Percentiles rank a stretch among this genome's conserved stretches.
Conservation (phyloP, 2,113 vertebrate species). For the Menura novaehollandiae region DNA sequence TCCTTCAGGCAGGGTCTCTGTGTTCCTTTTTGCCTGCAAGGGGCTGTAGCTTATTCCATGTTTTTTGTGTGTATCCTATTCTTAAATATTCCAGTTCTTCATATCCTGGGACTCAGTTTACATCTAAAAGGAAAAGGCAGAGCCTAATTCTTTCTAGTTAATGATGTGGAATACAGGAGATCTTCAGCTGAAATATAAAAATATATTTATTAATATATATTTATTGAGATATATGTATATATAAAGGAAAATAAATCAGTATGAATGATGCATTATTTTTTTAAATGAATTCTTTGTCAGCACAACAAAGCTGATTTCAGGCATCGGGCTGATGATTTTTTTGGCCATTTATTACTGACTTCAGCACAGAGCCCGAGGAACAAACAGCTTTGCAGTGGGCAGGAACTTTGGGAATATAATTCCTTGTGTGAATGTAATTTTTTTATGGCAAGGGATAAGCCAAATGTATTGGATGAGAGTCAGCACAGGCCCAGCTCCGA, state of each 20-base stretch:
- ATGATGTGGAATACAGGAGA: neutral
- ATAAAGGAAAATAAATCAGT: neutral
- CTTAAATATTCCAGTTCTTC: neutral
- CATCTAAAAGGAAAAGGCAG: neutral
- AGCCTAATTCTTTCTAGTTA: neutral
- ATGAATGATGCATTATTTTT: neutral
- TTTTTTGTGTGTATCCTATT: neutral
- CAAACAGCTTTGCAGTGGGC: neutral
- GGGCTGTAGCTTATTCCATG: neutral
- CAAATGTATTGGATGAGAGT: neutral
- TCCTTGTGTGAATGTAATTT: neutral
- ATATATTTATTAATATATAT: neutral
- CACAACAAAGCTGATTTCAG: neutral
- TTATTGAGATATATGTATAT: too few species aligned
- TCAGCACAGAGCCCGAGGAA: neutral
- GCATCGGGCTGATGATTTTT: neutral
- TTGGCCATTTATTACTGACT: neutral
- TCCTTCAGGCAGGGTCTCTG: neutral
- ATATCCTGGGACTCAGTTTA: neutral
- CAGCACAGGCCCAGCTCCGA: neutral
- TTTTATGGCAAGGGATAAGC: neutral
- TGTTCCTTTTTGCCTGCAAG: neutral
- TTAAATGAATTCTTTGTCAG: neutral
- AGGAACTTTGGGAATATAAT: neutral
- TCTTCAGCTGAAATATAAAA: neutral